These are phyloP conservation scores for Saccopteryx leptura DNA, from an alignment of 2,113 vertebrate species.

Conservation along the genomic window DNA sequence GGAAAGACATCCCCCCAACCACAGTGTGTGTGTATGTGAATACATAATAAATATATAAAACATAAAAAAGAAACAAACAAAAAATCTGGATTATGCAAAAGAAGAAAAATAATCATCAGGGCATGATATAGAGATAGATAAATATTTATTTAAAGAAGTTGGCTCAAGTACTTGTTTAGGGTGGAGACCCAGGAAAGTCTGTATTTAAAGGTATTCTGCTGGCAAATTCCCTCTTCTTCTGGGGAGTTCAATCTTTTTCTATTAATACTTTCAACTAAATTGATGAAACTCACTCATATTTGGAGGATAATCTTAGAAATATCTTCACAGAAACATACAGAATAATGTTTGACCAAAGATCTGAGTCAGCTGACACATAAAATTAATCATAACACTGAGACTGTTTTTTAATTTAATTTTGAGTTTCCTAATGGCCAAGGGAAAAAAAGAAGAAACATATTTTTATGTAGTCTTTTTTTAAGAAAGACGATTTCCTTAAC, in stretches of 20 bases:
- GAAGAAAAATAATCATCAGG: not conserved
- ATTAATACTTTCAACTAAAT: not conserved
- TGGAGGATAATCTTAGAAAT: not conserved
- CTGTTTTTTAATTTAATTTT: conserved; percentile 42
- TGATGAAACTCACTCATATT: not conserved
- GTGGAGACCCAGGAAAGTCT: not conserved
- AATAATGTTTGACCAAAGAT: conserved; percentile 1
- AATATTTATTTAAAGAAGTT: not conserved
- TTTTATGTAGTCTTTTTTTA: not conserved
- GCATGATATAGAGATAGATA: not conserved
- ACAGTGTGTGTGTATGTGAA: not conserved
- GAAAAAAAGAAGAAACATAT: conserved; percentile 29
- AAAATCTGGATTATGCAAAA: not conserved
- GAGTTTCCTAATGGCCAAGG: conserved; percentile 17
- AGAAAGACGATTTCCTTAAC: conserved; percentile 19
- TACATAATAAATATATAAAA: not conserved
- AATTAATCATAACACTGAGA: not conserved
- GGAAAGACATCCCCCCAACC: not conserved
- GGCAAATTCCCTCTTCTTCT: not conserved
- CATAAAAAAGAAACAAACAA: not conserved
- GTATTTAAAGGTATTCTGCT: not conserved
- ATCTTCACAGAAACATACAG: conserved; percentile 5
- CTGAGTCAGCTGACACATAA: not conserved
- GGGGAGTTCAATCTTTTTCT: not conserved
- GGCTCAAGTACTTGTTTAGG: not conserved